These are phyloP conservation scores for Heliornis fulica DNA, from an alignment of 2,113 vertebrate genomes.

Conservation along the genomic window DNA sequence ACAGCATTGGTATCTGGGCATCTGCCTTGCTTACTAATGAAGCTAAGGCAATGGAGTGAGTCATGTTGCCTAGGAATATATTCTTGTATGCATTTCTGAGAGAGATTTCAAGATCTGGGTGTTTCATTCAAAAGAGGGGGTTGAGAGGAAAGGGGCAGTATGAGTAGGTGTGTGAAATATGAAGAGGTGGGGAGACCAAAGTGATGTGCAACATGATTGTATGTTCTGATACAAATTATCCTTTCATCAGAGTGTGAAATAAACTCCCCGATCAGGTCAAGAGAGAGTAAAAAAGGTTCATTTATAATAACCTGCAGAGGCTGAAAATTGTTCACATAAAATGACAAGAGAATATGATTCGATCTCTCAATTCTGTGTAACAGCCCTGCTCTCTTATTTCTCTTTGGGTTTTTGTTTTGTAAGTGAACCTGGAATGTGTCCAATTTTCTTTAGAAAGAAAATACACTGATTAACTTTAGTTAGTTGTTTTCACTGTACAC, in stretches of 20 bases:
- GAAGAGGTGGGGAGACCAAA: background rate
- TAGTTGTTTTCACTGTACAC: background rate
- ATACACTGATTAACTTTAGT: background rate
- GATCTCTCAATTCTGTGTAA: background rate
- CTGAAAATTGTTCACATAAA: background rate
- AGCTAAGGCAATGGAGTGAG: background rate
- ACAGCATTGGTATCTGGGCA: background rate
- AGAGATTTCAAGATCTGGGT: background rate
- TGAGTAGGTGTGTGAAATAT: background rate
- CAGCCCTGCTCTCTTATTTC: background rate
- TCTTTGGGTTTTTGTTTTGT: background rate
- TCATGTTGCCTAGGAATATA: slow-evolving; percentile 6
- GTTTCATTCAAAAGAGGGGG: background rate
- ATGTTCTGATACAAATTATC: background rate
- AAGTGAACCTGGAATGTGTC: background rate
- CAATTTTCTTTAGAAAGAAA: background rate
- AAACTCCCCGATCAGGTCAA: background rate
- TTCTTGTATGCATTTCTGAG: background rate
- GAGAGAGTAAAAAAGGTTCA: background rate
- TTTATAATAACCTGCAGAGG: background rate
- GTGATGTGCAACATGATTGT: background rate
- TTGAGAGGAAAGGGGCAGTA: background rate
- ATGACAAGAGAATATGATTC: background rate
- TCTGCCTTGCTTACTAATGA: slow-evolving; percentile 56
- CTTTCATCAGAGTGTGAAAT: background rate